Base-by-base conservation (phyloP, 2,797 vertebrate species). In the Capromys pilorides region DNA sequence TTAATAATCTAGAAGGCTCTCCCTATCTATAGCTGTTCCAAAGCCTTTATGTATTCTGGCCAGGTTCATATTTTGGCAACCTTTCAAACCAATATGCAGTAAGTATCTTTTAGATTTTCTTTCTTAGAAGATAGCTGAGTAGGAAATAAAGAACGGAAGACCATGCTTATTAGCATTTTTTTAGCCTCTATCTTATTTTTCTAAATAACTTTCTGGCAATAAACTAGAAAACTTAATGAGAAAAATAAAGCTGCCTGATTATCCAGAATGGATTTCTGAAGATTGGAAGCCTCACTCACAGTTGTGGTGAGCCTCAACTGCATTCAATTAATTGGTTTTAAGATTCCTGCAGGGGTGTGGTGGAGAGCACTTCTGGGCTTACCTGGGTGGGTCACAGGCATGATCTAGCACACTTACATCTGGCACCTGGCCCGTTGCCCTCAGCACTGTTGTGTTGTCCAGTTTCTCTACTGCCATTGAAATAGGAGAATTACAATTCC, bases 131-230 rank as follows among this genome's bases (percentile, higher is more conserved):
- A 80, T 24, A 67, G 6, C 19, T 78, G 73, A 69, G 3, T 61
- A 66, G 69, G 22, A 81, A 88, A 73, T 5, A 91, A 31, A 62
- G 11, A 41, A n/a, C 69, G 54, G 51, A 86, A 4, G 26, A 61
- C 2, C 9, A 28, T 2, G 5, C 18, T 1, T 62, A 2, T 61
- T 61, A 54, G 49, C 8, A 33, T 21, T 88, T 84, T 73, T 73
- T 93, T 31, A 85, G 39, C 4, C 33, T 79, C 19, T 22, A 36
- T 36, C 94, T 92, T 71, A 54, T 73, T 93, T 93, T 64, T 33
- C 49, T 9, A 1, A 61, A n/a, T 24, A 73, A 36, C n/a, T 54
- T 79, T 67, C 83, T 77, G 45, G 31, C 1, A 22, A 86, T 13
- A 86, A 41, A 36, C 9, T 62, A 62, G 54, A 31, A 93, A 24